phyloP scores from a whole-genome alignment of 2,113 vertebrate species.

The Emydocephalus ijimae region DNA sequence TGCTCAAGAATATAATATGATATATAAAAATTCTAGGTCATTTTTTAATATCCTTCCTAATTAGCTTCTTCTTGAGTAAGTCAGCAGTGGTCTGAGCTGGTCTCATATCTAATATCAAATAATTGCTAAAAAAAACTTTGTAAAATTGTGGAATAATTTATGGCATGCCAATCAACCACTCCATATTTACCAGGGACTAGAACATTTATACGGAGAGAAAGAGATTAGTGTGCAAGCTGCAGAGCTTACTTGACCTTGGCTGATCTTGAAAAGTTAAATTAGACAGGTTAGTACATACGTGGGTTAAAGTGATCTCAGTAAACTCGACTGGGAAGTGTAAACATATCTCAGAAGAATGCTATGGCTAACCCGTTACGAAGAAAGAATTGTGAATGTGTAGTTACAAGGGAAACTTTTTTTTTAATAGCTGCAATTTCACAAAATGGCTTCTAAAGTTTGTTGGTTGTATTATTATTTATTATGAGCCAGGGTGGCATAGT shows the following conservation, averaged over 20 bases:
- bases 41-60: neutral
- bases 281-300: neutral
- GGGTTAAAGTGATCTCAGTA: neutral
- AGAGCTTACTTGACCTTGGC: neutral
- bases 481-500: no score
- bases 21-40: neutral
- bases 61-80: neutral
- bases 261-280: neutral
- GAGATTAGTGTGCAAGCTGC: neutral
- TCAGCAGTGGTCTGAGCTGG: neutral
- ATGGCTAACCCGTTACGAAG: neutral
- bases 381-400: neutral
- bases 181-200: neutral
- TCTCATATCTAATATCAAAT: neutral
- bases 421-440: neutral
- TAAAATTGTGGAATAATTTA: neutral
- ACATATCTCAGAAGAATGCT: neutral
- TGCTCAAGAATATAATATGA: neutral
- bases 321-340: neutral
- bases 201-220: neutral
- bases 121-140: neutral
- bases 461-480: neutral
- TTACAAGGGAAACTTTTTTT: neutral
- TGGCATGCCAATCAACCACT: neutral
- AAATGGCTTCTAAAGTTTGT: neutral